Conservation (phyloP, 2,113 vertebrate species). For the Lagopus muta region DNA sequence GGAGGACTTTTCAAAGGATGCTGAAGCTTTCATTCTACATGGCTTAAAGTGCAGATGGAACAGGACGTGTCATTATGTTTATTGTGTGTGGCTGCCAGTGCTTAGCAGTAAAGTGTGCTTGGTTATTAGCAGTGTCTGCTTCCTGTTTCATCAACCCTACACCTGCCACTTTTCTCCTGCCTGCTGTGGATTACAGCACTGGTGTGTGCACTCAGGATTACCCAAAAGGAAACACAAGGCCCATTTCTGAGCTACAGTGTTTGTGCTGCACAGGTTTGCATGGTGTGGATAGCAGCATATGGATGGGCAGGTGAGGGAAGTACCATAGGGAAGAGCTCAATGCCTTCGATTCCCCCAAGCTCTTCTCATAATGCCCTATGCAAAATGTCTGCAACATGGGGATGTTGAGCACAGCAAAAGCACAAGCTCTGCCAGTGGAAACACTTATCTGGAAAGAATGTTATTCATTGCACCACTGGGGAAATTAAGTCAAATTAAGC, state of each 20-base stretch:
- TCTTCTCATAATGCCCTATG: neutral
- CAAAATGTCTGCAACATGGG: neutral
- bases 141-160: neutral
- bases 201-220: neutral
- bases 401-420: neutral
- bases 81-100: neutral
- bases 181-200: neutral
- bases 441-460: neutral
- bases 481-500: constrained; percentile 14
- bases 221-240: neutral
- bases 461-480: neutral
- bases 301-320: neutral
- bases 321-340: neutral
- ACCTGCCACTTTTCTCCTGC: neutral
- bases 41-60: neutral
- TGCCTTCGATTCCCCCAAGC: neutral
- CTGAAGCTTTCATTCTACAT: neutral
- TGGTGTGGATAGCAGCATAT: neutral
- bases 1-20: neutral
- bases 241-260: neutral
- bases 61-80: neutral
- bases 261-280: neutral
- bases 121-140: neutral
- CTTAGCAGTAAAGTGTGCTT: neutral
- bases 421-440: neutral